Conservation (phyloP, 2,888 invertebrate genomes). For the Melanchra persicariae region DNA sequence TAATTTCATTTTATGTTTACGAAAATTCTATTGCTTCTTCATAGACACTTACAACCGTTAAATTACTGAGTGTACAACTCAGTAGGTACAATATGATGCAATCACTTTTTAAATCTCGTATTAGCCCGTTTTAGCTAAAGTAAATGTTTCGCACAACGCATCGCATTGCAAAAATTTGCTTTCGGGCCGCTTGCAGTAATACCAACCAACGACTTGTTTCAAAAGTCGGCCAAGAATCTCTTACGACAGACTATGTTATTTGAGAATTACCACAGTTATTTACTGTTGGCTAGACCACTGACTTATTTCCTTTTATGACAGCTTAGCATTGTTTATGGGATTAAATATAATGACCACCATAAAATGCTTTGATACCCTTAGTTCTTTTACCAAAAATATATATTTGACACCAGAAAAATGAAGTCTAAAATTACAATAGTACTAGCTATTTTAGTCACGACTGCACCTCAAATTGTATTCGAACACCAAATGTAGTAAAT, state of each 20-base stretch:
- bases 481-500: too few relatives aligned
- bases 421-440: too few relatives aligned
- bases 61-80: neutral
- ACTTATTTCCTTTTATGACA: constrained; percentile 37
- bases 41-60: neutral
- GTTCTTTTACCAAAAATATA: too few relatives aligned
- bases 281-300: constrained; percentile 28
- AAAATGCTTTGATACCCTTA: too few relatives aligned
- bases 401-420: too few relatives aligned
- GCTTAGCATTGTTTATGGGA: constrained; percentile 41
- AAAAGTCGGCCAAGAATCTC: constrained; percentile 64
- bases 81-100: neutral
- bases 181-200: constrained; percentile 38
- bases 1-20: neutral
- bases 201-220: constrained; percentile 56
- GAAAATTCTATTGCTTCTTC: neutral
- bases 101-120: neutral
- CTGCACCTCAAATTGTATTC: too few relatives aligned
- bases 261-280: constrained; percentile 55
- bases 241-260: constrained; percentile 63
- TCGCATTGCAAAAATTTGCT: constrained; percentile 43
- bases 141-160: constrained; percentile 18
- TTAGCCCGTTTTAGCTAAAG: neutral
- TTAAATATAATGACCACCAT: too few relatives aligned
- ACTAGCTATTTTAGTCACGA: too few relatives aligned